These are phyloP conservation scores for Drosophila incognita DNA, from an alignment of 2,888 invertebrate species.

Conservation along the genomic window DNA sequence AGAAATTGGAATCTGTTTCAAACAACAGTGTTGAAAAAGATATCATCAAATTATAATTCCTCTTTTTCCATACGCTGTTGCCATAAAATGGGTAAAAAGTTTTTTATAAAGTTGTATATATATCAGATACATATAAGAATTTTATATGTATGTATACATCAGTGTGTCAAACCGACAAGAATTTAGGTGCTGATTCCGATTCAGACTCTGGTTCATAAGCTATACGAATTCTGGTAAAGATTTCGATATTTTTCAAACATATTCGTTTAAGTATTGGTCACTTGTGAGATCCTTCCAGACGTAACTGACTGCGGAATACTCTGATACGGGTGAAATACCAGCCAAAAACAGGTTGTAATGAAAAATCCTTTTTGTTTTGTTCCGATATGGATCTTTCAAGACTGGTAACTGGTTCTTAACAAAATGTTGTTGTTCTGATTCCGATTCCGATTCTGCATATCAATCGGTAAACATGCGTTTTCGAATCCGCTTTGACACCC, in stretches of 20 bases:
- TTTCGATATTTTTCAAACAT: not conserved
- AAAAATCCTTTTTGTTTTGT: not conserved
- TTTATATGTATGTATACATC: not conserved
- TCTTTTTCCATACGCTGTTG: not conserved
- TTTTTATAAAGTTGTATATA: too few relatives aligned
- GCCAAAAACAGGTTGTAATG: too few relatives aligned
- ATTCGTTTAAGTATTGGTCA: not conserved
- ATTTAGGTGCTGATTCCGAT: not conserved
- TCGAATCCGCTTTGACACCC: not conserved
- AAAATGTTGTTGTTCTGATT: not conserved
- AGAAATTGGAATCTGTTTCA: not conserved
- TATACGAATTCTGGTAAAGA: not conserved
- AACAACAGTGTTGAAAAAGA: not conserved
- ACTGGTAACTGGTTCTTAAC: not conserved
- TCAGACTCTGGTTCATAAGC: not conserved
- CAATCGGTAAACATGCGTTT: not conserved
- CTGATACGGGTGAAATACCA: too few relatives aligned
- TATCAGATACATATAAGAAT: not conserved
- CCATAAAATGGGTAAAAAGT: not conserved
- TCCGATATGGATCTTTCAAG: not conserved
- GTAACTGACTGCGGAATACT: not conserved
- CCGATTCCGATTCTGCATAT: not conserved
- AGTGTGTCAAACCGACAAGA: not conserved
- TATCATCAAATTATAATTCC: not conserved
- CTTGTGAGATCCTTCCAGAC: not conserved